phyloP scores from a whole-genome alignment of 2,113 vertebrate genomes.

The Colossoma macropomum region DNA sequence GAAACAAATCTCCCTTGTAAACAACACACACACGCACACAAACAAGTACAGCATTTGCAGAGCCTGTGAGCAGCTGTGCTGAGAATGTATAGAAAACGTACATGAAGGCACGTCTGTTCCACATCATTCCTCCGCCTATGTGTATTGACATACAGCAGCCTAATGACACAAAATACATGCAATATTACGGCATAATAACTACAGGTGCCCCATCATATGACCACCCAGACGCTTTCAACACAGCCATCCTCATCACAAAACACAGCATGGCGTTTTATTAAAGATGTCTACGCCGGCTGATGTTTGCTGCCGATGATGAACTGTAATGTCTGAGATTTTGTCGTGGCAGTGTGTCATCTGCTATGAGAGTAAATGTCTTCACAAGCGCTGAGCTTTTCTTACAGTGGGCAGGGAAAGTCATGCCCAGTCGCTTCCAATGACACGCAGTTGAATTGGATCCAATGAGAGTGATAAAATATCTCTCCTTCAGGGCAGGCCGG shows the following conservation, averaged over 20 bases:
- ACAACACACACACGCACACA: neutral
- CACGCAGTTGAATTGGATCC: slow-evolving; percentile 2
- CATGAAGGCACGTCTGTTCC: neutral
- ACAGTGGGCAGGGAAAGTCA: slow-evolving; percentile 3
- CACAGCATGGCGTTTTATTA: neutral
- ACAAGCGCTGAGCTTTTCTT: neutral
- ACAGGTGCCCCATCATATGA: neutral
- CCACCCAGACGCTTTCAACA: neutral
- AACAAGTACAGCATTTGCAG: neutral
- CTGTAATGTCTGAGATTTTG: neutral
- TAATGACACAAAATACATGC: neutral
- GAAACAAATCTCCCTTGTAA: neutral
- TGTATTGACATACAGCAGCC: neutral
- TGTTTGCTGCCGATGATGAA: neutral
- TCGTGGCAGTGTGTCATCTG: neutral
- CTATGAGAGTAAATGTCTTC: neutral
- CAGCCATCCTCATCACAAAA: neutral
- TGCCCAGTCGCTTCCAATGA: slow-evolving; percentile 4
- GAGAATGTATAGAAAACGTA: neutral
- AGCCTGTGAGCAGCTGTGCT: neutral
- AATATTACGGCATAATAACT: neutral
- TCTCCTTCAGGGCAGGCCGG: neutral
- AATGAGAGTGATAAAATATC: slow-evolving; percentile 6
- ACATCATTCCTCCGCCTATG: neutral
- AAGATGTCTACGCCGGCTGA: neutral